Base-by-base conservation (phyloP, 2,888 invertebrate genomes). In the Hipparchia semele region DNA sequence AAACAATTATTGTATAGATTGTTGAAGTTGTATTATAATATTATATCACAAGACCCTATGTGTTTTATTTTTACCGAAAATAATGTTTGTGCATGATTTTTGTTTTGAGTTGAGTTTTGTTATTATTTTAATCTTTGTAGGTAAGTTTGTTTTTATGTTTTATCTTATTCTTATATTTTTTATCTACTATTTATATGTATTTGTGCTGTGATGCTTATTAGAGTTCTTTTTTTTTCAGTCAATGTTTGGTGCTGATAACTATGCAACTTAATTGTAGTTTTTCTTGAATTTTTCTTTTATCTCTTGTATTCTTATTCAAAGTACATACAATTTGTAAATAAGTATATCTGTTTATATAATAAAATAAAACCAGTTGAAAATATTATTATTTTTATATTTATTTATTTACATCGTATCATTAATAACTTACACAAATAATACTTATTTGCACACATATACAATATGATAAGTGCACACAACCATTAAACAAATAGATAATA, bases 161-260 rank as follows among this genome's bases (percentile, higher is more conserved):
- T 9, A 13, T 56, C 8, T 56, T 67, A 6, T 67, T 67, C 8
- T 39, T 49, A 65, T 66, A 54, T 54, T 45, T 66, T 54, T 53
- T n/a, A n/a, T 59, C 4, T 8, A 56, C 6, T 33, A 23, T 58
- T 3, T 6, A 60, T 59, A 46, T 6, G 33, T 49, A 59, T 23
- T 33, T 49, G 12, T 49, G 13, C 62, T 23, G 23, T 23, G 23
- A 23, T 70, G 58, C 66, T 72, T 72, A 73, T 70, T 72, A 77
- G 65, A 58, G 76, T 77, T 74, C 78, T 79, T 83, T 85, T 83
- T 62, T 84, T 91, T 92, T 83, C 93, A 94, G 93, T 89, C 90
- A 73, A 90, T 89, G 88, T 92, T 91, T 83, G 92, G 92, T 80
- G 83, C 92, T 75, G 93, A 94, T 69, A 94, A 94, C 89, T 94